Conservation (phyloP, 2,113 vertebrate genomes). For the Recurvirostra avosetta region DNA sequence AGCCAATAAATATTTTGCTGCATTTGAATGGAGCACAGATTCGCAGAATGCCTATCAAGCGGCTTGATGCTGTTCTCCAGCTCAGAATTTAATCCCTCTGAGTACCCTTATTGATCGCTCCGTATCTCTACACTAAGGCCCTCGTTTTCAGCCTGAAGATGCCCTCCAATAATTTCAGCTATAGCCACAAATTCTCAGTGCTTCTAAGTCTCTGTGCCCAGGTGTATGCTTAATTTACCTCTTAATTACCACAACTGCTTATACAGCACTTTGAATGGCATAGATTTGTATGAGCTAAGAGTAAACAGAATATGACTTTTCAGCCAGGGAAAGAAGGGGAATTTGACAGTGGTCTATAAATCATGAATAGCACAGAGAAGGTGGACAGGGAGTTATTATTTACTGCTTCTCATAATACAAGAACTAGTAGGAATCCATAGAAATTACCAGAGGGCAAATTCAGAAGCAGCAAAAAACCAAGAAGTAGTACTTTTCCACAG, state of each 20-base stretch:
- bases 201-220: neutral
- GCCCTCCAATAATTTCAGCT: neutral
- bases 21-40: neutral
- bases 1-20: neutral
- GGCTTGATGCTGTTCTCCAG: neutral
- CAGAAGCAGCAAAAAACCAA: neutral
- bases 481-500: neutral
- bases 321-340: neutral
- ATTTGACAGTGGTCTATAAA: neutral
- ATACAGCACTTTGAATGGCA: neutral
- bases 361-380: neutral
- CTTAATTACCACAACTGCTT: neutral
- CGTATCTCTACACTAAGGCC: neutral
- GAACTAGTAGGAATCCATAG: neutral
- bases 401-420: neutral
- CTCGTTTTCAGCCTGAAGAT: neutral
- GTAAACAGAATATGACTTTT: neutral
- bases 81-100: neutral
- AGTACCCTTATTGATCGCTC: neutral
- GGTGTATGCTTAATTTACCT: neutral
- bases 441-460: neutral
- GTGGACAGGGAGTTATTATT: neutral
- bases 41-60: neutral
- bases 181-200: neutral
- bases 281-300: neutral